Evolutionary conservation across 2,888 invertebrate genomes (phyloP), one percentile per base, ranked within the genome.

Genomic region (Dryocosmus kuriphilus): DNA sequence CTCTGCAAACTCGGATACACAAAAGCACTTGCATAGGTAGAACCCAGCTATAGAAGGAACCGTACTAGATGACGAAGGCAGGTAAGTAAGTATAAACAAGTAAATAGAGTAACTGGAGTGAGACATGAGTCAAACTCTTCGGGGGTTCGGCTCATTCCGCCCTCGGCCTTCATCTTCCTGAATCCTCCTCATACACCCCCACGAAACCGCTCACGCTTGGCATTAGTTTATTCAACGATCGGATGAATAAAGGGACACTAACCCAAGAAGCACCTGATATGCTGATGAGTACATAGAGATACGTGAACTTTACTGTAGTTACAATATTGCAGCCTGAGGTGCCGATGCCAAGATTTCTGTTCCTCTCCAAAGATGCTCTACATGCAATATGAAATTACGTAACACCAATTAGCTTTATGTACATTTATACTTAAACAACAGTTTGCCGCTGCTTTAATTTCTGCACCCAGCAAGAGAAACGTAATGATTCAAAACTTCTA

Each of bases 31-130:
- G 51, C 71, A 51, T 71, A 67, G 41, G 71, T 71, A 71, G 27
- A 51, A 71, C 27, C 51, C 9, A 71, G 71, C 46, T 30, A n/a
- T n/a, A 71, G 71, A 30, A 27, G 71, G 30, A 71, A 51, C 46
- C 19, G 46, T 30, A 51, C 51, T 51, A 71, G 71, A 71, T 71
- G 71, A 71, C 71, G 71, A 51, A 71, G 71, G 71, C 71, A 71
- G 30, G 46, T 71, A 71, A 71, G 71, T 51, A 71, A 51, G 71
- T 71, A 71, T 71, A 71, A 71, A 71, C 71, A 71, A 71, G 71
- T 51, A 71, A 71, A 71, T 71, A 71, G 30, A 30, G 41, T 19
- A 71, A 71, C 51, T 51, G 30, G 27, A 30, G 71, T 71, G 41
- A 67, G 67, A 46, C 46, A 46, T 46, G 46, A 51, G 51, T 30